phyloP scores from a whole-genome alignment of 2,888 invertebrate species.

The Tachystola acroxantha region DNA sequence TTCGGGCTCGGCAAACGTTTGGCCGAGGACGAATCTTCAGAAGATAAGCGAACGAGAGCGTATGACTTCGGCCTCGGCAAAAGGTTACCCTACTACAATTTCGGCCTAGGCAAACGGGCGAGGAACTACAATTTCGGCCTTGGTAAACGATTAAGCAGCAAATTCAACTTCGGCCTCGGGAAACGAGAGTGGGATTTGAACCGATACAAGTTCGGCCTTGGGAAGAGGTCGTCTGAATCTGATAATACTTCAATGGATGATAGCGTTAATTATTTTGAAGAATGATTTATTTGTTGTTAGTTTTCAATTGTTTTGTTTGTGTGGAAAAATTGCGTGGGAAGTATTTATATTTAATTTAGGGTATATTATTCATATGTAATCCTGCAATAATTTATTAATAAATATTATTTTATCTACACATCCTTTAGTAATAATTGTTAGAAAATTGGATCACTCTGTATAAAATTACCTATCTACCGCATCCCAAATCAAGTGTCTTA shows the following conservation, averaged over 20 bases:
- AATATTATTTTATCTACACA: too few species aligned
- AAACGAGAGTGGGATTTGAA: constrained; percentile 71
- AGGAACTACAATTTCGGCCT: constrained; percentile 75
- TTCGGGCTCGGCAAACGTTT: constrained; percentile 84
- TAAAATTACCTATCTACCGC: too few species aligned
- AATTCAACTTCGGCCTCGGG: constrained; percentile 78
- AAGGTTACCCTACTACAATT: constrained; percentile 64
- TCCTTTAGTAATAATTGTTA: too few species aligned
- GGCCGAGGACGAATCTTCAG: constrained; percentile 42
- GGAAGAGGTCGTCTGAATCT: constrained; percentile 65
- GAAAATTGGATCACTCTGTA: too few species aligned
- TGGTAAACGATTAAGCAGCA: constrained; percentile 69
- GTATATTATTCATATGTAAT: too few species aligned
- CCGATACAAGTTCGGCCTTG: constrained; percentile 77
- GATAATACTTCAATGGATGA: constrained; percentile 43
- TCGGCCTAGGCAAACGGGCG: constrained; percentile 71
- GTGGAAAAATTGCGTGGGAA: not conserved
- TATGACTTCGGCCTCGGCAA: constrained; percentile 71
- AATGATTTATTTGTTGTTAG: constrained; percentile 36
- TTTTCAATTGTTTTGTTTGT: constrained; percentile 13
- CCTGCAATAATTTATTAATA: too few species aligned
- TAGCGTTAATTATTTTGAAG: constrained; percentile 47
- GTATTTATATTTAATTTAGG: not conserved
- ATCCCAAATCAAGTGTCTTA: too few species aligned
- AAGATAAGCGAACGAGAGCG: constrained; percentile 58